Evolutionary conservation across 92 coral and sea anemone species (phyloP).

Genomic region (Bergia puertoricense): DNA sequence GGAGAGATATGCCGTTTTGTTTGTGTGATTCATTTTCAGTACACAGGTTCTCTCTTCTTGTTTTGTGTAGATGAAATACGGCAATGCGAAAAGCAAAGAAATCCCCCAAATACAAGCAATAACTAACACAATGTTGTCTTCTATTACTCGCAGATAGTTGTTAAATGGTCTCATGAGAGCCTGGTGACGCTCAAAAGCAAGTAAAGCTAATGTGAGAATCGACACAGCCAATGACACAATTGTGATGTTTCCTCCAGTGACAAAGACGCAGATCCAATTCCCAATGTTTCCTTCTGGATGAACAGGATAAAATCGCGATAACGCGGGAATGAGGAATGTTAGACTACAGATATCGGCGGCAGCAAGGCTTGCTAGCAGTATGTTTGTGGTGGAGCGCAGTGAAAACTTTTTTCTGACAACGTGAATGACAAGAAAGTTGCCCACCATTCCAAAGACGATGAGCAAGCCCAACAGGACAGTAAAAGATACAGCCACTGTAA

Average conservation of each 20-base stretch:
- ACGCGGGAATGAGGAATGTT: not conserved
- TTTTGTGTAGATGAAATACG: slow-evolving; percentile 30
- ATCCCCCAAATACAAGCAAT: slow-evolving; percentile 23
- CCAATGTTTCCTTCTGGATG: slow-evolving; percentile 1
- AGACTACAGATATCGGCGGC: slow-evolving; percentile 51
- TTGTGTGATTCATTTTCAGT: not conserved
- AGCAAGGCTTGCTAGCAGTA: slow-evolving; percentile 68
- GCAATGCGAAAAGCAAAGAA: not conserved
- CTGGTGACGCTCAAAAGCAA: slow-evolving; percentile 54
- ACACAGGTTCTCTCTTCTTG: not conserved
- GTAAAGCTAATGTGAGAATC: slow-evolving; percentile 40
- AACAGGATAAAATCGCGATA: not conserved
- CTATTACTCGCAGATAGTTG: slow-evolving; percentile 1
- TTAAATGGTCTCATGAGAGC: slow-evolving; percentile 47
- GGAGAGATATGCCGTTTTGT: slow-evolving; percentile 6
- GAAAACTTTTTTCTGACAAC: slow-evolving; percentile 60
- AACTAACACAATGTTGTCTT: slow-evolving; percentile 35
- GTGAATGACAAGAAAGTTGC: slow-evolving; percentile 66
- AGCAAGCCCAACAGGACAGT: not conserved
- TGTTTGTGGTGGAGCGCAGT: slow-evolving; percentile 62
- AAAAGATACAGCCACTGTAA: not conserved
- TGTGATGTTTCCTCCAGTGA: slow-evolving; percentile 26
- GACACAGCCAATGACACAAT: slow-evolving; percentile 14
- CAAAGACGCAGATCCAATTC: not conserved
- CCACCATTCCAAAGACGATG: slow-evolving; percentile 59